These are phyloP conservation scores for Papilio machaon DNA, from an alignment of 1,140 invertebrate genomes.

Conservation along the genomic window DNA sequence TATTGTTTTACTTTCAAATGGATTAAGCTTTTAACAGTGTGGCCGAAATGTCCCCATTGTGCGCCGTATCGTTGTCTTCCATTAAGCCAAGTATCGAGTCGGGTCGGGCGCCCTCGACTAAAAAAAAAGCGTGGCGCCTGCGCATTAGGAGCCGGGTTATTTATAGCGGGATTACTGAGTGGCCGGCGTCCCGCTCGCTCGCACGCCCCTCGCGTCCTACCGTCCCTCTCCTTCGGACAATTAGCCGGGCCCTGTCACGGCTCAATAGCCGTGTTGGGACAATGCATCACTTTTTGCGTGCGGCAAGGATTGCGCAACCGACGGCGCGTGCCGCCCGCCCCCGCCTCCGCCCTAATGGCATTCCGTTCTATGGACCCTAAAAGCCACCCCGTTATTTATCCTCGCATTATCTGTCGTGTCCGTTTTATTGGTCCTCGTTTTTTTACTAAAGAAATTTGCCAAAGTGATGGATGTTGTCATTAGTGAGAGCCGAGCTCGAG, in stretches of 20 bases:
- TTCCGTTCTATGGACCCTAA: slow-evolving; percentile 19
- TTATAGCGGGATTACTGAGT: slow-evolving; percentile 57
- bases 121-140: slow-evolving; percentile 55
- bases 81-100: slow-evolving; percentile 30
- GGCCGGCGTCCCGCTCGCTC: slow-evolving; percentile 43
- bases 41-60: slow-evolving; percentile 22
- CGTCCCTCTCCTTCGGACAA: slow-evolving; percentile 51
- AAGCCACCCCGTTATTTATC: slow-evolving; percentile 32
- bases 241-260: slow-evolving; percentile 56
- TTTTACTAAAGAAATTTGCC: slow-evolving; percentile 32
- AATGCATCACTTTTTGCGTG: slow-evolving; percentile 45
- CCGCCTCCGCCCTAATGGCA: not conserved
- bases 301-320: slow-evolving; percentile 45
- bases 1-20: slow-evolving; percentile 20
- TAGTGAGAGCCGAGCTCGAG: not conserved
- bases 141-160: slow-evolving; percentile 56
- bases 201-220: not conserved
- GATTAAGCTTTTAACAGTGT: slow-evolving; percentile 28
- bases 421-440: slow-evolving; percentile 8
- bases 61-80: slow-evolving; percentile 16
- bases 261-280: slow-evolving; percentile 55
- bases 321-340: slow-evolving; percentile 42
- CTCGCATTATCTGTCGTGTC: slow-evolving; percentile 19
- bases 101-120: slow-evolving; percentile 25
- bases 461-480: slow-evolving; percentile 32